Conservation (phyloP, 1,140 invertebrate genomes). For the Caenorhabditis brenneri region DNA sequence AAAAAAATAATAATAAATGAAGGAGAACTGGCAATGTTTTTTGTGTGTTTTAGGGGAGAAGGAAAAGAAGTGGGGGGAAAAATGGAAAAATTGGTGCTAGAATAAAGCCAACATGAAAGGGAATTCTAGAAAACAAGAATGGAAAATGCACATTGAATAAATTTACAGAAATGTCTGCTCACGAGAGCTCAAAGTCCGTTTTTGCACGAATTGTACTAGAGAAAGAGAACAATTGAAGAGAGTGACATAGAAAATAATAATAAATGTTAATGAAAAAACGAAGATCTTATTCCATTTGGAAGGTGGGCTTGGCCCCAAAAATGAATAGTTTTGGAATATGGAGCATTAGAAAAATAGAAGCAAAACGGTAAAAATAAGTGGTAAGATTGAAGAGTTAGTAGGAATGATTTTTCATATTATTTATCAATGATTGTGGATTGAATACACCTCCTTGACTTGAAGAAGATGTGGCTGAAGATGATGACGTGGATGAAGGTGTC, state of each 20-base stretch:
- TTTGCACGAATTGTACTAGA: conserved; percentile 26
- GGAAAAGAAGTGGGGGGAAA: neutral
- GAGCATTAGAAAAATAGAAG: neutral
- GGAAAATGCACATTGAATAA: conserved; percentile 4
- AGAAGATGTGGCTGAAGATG: neutral
- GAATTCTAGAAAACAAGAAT: neutral
- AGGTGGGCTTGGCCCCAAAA: conserved; percentile 33
- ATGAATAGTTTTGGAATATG: conserved; percentile 6
- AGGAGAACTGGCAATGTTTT: neutral
- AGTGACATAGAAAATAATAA: neutral
- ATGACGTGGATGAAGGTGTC: conserved; percentile 26
- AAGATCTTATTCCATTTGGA: conserved; percentile 8
- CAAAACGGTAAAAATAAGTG: no score
- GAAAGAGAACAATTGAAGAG: conserved; percentile 6
- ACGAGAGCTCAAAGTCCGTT: neutral
- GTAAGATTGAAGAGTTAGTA: no score
- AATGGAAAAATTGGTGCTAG: neutral
- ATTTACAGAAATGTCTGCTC: neutral
- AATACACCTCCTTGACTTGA: conserved; percentile 35
- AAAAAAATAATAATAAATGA: neutral
- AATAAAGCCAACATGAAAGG: conserved; percentile 4
- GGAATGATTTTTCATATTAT: conserved; percentile 40
- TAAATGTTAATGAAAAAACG: neutral
- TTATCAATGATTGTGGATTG: conserved; percentile 37
- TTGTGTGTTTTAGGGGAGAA: neutral